Conservation (phyloP, 2,888 invertebrate genomes). For the Lasius platythorax region DNA sequence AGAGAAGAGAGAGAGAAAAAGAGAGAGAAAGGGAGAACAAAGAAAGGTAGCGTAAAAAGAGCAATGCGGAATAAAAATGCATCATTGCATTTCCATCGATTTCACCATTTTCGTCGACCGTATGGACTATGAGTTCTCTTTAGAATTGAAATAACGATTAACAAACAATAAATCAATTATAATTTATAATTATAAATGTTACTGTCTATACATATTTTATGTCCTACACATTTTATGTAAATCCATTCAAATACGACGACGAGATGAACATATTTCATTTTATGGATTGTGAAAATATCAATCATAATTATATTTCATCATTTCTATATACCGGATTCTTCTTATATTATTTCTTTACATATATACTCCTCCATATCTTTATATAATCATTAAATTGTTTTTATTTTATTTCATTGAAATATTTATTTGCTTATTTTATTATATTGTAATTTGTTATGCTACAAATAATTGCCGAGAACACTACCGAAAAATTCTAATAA, state of each 20-base stretch:
- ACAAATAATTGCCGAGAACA: not conserved
- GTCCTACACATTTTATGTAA: not conserved
- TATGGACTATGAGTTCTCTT: not conserved
- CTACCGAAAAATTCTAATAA: not conserved
- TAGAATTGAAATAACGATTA: conserved; percentile 23
- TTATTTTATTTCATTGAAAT: not conserved
- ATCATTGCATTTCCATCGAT: conserved; percentile 41
- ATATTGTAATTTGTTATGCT: not conserved
- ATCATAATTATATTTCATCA: not conserved
- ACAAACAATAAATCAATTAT: not conserved
- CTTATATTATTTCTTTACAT: not conserved
- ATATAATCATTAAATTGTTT: not conserved
- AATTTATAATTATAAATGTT: conserved; percentile 7
- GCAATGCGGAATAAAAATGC: conserved; percentile 49
- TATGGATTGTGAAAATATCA: not conserved
- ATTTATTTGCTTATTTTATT: not conserved
- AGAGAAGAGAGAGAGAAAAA: conserved; percentile 1
- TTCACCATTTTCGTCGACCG: not conserved
- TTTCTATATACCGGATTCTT: not conserved
- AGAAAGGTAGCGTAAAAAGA: conserved; percentile 40
- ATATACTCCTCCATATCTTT: not conserved
- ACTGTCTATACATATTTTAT: not conserved
- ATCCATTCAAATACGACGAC: not conserved
- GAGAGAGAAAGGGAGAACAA: conserved; percentile 4
- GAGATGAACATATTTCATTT: not conserved